These are phyloP conservation scores for Grallaria varia DNA, from an alignment of 2,113 vertebrate species.

Conservation along the genomic window DNA sequence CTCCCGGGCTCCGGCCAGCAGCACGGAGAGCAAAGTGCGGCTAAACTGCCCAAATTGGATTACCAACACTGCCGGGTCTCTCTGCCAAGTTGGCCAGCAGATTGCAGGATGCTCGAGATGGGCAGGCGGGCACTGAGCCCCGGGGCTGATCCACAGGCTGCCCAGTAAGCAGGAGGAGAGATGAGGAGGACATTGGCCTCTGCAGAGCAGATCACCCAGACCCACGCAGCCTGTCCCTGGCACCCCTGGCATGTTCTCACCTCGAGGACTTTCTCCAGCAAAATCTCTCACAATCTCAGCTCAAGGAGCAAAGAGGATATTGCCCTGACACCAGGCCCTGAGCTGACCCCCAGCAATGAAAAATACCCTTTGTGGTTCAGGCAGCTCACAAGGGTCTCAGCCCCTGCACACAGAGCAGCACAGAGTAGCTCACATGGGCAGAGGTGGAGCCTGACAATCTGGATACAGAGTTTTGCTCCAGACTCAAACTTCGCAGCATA, in stretches of 20 bases:
- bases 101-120: background rate
- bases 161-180: background rate
- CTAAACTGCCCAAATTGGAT: slow-evolving; percentile 69
- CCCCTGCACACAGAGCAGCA: fast-evolving
- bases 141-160: background rate
- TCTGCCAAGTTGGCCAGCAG: slow-evolving; percentile 31
- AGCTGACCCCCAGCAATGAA: background rate
- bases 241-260: background rate
- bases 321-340: fast-evolving
- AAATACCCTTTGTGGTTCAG: background rate
- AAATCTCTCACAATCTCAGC: slow-evolving; percentile 20
- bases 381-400: background rate
- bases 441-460: background rate
- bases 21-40: slow-evolving; percentile 55
- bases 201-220: background rate
- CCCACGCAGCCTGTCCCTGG: background rate
- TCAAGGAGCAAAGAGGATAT: slow-evolving; percentile 43
- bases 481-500: background rate
- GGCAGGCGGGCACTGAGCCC: background rate
- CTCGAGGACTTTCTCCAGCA: background rate
- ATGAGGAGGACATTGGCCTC: background rate
- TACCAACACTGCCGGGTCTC: background rate
- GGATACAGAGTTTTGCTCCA: background rate
- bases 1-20: slow-evolving; percentile 10
- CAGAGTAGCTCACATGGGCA: background rate